phyloP scores from a whole-genome alignment of 2,888 invertebrate genomes.

The Hedya salicella region DNA sequence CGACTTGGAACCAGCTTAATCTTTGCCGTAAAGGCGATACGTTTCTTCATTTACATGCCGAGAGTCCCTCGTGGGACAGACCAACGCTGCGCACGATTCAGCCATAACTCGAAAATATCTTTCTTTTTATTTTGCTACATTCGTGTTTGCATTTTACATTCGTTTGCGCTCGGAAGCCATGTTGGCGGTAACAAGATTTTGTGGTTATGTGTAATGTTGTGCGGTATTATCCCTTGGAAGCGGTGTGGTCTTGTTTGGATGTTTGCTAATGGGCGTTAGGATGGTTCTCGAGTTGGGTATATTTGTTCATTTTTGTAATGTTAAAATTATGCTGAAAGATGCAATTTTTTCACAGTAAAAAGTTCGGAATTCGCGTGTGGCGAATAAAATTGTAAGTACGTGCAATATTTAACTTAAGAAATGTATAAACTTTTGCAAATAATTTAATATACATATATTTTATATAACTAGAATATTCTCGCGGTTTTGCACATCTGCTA shows the following conservation, averaged over 20 bases:
- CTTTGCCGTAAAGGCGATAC: slow-evolving; percentile 57
- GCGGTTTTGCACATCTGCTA: too few species aligned
- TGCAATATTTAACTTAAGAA: too few species aligned
- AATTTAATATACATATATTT: too few species aligned
- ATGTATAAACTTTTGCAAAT: too few species aligned
- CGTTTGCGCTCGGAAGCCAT: slow-evolving; percentile 47
- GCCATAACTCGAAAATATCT: slow-evolving; percentile 55
- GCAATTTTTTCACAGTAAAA: background rate
- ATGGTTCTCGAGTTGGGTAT: background rate
- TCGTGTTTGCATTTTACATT: slow-evolving; percentile 49
- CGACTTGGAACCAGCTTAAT: slow-evolving; percentile 47
- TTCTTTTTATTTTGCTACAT: slow-evolving; percentile 55
- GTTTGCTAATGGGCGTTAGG: background rate
- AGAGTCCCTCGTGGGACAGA: slow-evolving; percentile 47
- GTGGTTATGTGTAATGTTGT: slow-evolving; percentile 32
- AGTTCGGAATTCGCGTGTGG: too few species aligned
- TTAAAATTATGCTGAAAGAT: background rate
- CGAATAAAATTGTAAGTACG: too few species aligned
- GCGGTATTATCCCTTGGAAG: slow-evolving; percentile 14
- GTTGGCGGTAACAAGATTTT: slow-evolving; percentile 49
- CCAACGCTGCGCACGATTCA: slow-evolving; percentile 56
- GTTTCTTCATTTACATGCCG: slow-evolving; percentile 64
- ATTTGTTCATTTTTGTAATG: background rate
- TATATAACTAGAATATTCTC: too few species aligned
- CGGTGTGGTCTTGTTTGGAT: background rate